Percentiles rank a stretch among this genome's conserved stretches.
These are phyloP conservation scores for Vandiemenella viatica DNA, from an alignment of 2,888 invertebrate genomes.

Conservation along the genomic window DNA sequence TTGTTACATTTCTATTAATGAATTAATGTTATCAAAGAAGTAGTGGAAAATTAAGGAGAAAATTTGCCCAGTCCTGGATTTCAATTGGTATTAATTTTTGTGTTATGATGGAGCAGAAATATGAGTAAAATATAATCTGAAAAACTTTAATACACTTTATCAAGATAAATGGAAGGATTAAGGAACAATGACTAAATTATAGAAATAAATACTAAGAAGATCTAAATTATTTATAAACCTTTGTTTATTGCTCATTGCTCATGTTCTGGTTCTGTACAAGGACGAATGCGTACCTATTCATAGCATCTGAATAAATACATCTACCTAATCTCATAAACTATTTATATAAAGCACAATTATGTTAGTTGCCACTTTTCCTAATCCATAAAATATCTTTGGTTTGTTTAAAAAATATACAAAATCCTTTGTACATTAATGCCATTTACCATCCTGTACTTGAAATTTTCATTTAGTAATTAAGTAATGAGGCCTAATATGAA, in stretches of 20 bases:
- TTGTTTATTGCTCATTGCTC: conserved; percentile 18
- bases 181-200: too few relatives aligned
- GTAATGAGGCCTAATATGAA: not conserved
- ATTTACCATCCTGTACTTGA: conserved; percentile 12
- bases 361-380: conserved; percentile 12
- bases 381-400: conserved; percentile 18
- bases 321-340: conserved; percentile 16
- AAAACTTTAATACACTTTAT: too few relatives aligned
- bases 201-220: not conserved
- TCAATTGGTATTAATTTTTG: too few relatives aligned
- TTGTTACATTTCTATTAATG: too few relatives aligned
- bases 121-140: too few relatives aligned
- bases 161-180: too few relatives aligned
- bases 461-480: conserved; percentile 4
- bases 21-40: too few relatives aligned
- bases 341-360: conserved; percentile 15
- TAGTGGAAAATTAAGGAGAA: too few relatives aligned
- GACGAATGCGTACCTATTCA: conserved; percentile 18
- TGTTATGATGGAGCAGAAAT: too few relatives aligned
- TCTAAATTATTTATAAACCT: conserved; percentile 15
- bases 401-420: conserved; percentile 20
- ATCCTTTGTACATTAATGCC: conserved; percentile 18
- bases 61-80: too few relatives aligned
- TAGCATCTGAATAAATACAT: conserved; percentile 18
- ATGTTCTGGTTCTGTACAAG: conserved; percentile 17